Conservation (phyloP, 2,113 vertebrate genomes). For the Ptilorrhoa leucosticta region DNA sequence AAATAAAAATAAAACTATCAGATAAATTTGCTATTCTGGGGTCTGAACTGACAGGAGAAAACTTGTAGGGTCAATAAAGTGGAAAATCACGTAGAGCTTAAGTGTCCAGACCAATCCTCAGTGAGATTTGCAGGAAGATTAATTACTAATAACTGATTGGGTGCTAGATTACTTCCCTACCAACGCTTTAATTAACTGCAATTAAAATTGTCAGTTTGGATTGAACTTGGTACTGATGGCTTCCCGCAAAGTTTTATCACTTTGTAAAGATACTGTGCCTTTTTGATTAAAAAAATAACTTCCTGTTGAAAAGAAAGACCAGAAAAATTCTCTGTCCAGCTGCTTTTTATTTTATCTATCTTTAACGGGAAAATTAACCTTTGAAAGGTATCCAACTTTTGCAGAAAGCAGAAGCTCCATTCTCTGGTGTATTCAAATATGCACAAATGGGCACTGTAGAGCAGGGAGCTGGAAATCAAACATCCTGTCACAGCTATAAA, state of each 20-base stretch:
- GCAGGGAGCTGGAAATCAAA: neutral
- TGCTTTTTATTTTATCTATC: constrained; percentile 32
- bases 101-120: neutral
- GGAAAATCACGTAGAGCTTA: neutral
- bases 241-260: neutral
- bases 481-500: neutral
- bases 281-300: neutral
- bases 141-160: neutral
- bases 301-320: neutral
- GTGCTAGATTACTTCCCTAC: neutral
- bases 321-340: neutral
- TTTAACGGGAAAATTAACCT: neutral
- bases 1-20: neutral
- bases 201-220: neutral
- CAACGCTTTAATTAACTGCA: neutral
- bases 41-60: neutral
- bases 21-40: accelerated
- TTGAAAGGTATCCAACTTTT: neutral
- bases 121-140: neutral
- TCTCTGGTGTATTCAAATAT: neutral
- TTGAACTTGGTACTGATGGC: neutral
- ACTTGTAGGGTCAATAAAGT: neutral
- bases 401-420: neutral
- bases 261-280: neutral
- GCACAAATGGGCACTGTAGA: neutral